Base-by-base conservation (phyloP, 2,888 invertebrate genomes). In the Chirona hameri region DNA sequence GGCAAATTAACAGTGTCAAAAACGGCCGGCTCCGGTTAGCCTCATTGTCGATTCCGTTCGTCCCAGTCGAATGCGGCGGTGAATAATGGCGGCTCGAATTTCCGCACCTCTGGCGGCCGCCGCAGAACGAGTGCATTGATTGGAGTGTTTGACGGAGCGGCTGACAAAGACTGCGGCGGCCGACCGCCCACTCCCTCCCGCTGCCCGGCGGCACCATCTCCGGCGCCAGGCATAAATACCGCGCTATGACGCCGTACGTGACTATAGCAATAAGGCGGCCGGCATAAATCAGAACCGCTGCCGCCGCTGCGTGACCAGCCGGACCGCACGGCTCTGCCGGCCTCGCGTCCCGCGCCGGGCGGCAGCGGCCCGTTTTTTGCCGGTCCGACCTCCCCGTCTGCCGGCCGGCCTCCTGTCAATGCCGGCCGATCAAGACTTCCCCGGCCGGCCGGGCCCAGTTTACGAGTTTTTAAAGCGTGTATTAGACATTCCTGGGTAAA, bases 71-170 rank as follows among this genome's bases (percentile, higher is more conserved):
- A 27, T n/a, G 15, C 12, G 14, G 15, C 72, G 31, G 29, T 72
- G 72, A 29, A 72, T 72, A 72, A 72, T 72, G 72, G 15, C 72
- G 72, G 10, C 18, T 72, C 72, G n/a, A 72, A 31, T 72, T 72
- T 72, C 72, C 29, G 31, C 72, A 31, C 72, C 7, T 15, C 72
- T 72, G 72, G 31, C 18, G 24, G n/a, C n/a, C n/a, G n/a, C n/a
- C n/a, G n/a, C n/a, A n/a, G n/a, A n/a, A n/a, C n/a, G n/a, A n/a
- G n/a, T n/a, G n/a, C n/a, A 57, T 57, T 12, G 65, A 65, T 65
- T 24, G 18, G 31, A 24, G 15, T 31, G 31, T 18, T 15, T n/a
- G n/a, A n/a, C n/a, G n/a, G 31, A 5, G 31, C 72, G 14, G 72
- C 29, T 0, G 24, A 31, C 24, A 72, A 24, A 72, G 31, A 31